These are phyloP conservation scores for Alauda arvensis DNA, from an alignment of 2,797 vertebrate species.

Conservation along the genomic window DNA sequence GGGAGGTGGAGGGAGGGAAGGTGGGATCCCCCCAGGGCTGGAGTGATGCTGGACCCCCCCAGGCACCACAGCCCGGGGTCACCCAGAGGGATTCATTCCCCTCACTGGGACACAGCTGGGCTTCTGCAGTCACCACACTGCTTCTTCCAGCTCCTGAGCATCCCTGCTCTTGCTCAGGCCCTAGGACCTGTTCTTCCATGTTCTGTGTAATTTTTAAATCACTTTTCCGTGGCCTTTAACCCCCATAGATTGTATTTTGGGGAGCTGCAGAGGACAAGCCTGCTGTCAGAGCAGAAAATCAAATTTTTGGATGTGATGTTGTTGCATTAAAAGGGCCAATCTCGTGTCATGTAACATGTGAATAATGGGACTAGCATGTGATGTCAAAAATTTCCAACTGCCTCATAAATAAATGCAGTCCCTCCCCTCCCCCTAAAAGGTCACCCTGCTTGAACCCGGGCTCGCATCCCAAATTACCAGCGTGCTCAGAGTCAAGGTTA, in stretches of 20 bases:
- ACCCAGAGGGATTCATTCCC: background rate
- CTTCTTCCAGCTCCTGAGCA: background rate
- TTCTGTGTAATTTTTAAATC: slow-evolving; percentile 11
- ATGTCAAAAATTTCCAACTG: slow-evolving; percentile 73
- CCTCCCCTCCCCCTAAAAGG: slow-evolving; percentile 68
- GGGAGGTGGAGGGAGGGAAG: background rate
- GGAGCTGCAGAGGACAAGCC: slow-evolving; percentile 31
- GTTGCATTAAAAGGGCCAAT: slow-evolving; percentile 74
- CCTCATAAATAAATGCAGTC: slow-evolving; percentile 75
- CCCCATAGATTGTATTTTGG: slow-evolving; percentile 53
- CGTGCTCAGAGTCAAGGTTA: slow-evolving; percentile 71
- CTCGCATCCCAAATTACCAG: slow-evolving; percentile 72
- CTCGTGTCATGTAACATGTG: slow-evolving; percentile 72
- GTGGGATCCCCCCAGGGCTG: background rate
- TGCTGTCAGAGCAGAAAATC: slow-evolving; percentile 68
- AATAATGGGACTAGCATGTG: slow-evolving; percentile 72
- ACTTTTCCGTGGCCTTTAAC: slow-evolving; percentile 53
- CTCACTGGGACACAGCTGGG: accelerated
- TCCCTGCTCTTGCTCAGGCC: background rate
- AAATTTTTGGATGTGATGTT: slow-evolving; percentile 64
- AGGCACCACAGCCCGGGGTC: accelerated
- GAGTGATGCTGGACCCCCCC: background rate
- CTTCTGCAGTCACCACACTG: background rate
- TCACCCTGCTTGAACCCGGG: slow-evolving; percentile 63
- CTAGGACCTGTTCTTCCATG: background rate